Percentiles rank a stretch among this genome's conserved stretches.
Evolutionary conservation across 2,113 vertebrate genomes (phyloP).

Genomic region (Pomatostomus ruficeps): DNA sequence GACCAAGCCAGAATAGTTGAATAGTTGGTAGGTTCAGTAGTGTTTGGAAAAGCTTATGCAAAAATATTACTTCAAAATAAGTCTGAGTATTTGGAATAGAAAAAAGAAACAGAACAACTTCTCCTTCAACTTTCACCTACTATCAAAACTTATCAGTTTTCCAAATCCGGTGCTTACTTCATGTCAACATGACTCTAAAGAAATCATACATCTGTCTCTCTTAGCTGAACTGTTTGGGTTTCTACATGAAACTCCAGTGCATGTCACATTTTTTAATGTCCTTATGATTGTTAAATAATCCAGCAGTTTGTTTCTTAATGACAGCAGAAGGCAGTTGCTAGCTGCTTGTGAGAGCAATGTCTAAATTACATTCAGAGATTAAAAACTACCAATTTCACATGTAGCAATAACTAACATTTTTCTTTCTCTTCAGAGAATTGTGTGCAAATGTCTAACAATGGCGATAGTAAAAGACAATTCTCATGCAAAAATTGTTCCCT

Average conservation of each 20-base stretch:
- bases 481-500: slow-evolving; percentile 72
- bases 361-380: slow-evolving; percentile 71
- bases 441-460: slow-evolving; percentile 65
- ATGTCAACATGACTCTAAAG: not conserved
- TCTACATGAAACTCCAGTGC: slow-evolving; percentile 10
- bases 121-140: not conserved
- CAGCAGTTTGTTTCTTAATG: slow-evolving; percentile 49
- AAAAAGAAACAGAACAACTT: not conserved
- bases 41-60: not conserved
- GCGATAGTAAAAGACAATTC: slow-evolving; percentile 48
- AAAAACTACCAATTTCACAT: slow-evolving; percentile 1
- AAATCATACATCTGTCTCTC: not conserved
- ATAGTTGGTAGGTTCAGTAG: not conserved
- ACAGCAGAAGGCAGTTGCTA: slow-evolving; percentile 28
- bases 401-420: slow-evolving; percentile 43
- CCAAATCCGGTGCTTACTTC: not conserved
- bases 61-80: not conserved
- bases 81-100: not conserved
- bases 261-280: slow-evolving; percentile 1
- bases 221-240: not conserved
- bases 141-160: not conserved
- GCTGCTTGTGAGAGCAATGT: slow-evolving; percentile 41
- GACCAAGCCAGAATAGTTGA: not conserved
- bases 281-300: slow-evolving; percentile 42
- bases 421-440: slow-evolving; percentile 44